A percentile compares a stretch with the other conserved stretches of the same genome.
Evolutionary conservation across 1,140 invertebrate species (phyloP).

Genomic region (Tribolium madens): DNA sequence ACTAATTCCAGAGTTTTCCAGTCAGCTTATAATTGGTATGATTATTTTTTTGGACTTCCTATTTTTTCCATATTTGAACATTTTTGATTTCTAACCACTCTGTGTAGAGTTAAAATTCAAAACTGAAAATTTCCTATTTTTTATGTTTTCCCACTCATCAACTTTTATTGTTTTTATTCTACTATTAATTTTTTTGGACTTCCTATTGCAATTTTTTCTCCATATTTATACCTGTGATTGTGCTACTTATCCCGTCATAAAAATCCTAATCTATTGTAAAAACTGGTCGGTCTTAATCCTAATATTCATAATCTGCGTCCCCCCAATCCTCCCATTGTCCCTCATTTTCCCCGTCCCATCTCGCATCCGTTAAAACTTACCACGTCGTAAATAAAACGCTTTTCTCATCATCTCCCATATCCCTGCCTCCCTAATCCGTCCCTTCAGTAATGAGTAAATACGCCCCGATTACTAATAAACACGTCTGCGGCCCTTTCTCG

Average conservation of each 20-base stretch:
- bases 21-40: no score
- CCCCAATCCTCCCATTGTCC: neutral
- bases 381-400: slow-evolving; percentile 23
- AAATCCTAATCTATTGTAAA: neutral
- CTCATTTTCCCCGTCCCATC: neutral
- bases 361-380: slow-evolving; percentile 20
- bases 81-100: no score
- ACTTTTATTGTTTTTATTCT: no score
- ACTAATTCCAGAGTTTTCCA: no score
- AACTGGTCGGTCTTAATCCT: neutral
- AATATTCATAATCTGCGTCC: slow-evolving; percentile 4
- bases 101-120: no score
- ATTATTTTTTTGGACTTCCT: no score
- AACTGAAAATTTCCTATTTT: no score
- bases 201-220: no score
- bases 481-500: slow-evolving; percentile 40
- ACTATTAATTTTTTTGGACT: neutral
- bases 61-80: no score
- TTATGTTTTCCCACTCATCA: no score
- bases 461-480: slow-evolving; percentile 5
- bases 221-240: neutral
- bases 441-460: slow-evolving; percentile 8
- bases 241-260: neutral
- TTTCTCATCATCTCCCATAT: neutral
- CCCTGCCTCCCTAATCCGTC: neutral